These are phyloP conservation scores for Saturnia pavonia DNA, from an alignment of 2,888 invertebrate species.

Conservation along the genomic window DNA sequence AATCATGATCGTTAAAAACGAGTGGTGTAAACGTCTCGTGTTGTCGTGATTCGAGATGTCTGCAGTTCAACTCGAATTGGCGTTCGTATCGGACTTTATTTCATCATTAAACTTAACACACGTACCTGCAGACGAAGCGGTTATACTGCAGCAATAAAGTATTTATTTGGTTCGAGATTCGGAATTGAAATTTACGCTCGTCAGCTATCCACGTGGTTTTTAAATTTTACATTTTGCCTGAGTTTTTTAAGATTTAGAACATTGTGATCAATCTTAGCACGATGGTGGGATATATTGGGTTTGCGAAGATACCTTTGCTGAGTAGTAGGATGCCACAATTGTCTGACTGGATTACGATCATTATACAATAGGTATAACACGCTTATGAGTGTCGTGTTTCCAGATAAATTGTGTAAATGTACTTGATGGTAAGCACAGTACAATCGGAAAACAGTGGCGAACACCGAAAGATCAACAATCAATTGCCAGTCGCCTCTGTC, in stretches of 20 bases:
- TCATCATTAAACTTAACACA: conserved; percentile 1
- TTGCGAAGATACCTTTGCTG: too few relatives aligned
- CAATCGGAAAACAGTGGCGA: too few relatives aligned
- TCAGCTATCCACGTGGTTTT: neutral
- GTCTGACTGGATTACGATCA: too few relatives aligned
- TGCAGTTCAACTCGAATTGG: conserved; percentile 23
- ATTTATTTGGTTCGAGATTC: neutral
- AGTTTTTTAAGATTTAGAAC: neutral
- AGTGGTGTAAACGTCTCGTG: conserved; percentile 42
- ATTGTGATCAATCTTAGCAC: neutral
- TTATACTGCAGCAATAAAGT: neutral
- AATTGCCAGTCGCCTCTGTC: too few relatives aligned
- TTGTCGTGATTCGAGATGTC: conserved; percentile 40
- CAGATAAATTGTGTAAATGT: too few relatives aligned
- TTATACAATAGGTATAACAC: too few relatives aligned
- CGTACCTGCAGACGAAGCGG: conserved; percentile 5
- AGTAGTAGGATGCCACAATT: too few relatives aligned
- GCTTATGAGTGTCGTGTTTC: too few relatives aligned
- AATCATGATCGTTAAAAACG: conserved; percentile 39
- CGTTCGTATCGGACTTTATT: conserved; percentile 25
- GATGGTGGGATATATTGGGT: too few relatives aligned
- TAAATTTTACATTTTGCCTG: neutral
- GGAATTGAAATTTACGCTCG: neutral
- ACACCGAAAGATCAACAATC: too few relatives aligned
- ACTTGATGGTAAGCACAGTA: too few relatives aligned